Conservation (phyloP, 2,888 invertebrate species). For the Rhogogaster chlorosoma region DNA sequence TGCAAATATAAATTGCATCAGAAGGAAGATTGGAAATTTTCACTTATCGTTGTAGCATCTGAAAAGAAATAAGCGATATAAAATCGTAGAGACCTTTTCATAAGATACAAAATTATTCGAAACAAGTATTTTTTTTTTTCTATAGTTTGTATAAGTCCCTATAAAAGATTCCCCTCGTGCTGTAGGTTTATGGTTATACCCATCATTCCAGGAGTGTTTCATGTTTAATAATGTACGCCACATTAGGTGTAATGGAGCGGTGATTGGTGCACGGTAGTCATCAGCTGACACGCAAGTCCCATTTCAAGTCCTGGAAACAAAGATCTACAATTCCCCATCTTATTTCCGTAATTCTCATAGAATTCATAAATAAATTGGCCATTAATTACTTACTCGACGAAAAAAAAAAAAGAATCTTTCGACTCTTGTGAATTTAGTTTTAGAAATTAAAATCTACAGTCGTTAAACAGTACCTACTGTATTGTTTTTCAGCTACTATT, state of each 20-base stretch:
- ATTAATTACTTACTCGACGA: neutral
- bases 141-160: neutral
- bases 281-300: constrained; percentile 34
- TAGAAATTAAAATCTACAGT: neutral
- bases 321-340: neutral
- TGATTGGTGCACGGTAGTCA: constrained; percentile 32
- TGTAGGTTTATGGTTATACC: constrained; percentile 10
- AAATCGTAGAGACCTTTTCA: neutral
- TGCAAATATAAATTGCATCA: neutral
- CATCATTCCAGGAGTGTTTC: constrained; percentile 9
- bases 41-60: neutral
- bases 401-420: neutral
- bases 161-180: neutral
- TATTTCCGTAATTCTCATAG: constrained; percentile 16
- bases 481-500: neutral
- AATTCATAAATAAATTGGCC: constrained; percentile 14
- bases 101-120: neutral
- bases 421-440: neutral
- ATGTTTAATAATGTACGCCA: constrained; percentile 9
- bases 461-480: neutral
- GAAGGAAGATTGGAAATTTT: neutral
- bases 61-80: neutral
- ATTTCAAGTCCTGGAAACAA: neutral
- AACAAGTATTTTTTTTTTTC: neutral
- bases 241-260: constrained; percentile 23